A percentile compares a stretch with the other conserved stretches of the same genome.
These are phyloP conservation scores for Cyanocitta stelleri DNA, from an alignment of 2,113 vertebrate species.

Conservation along the genomic window DNA sequence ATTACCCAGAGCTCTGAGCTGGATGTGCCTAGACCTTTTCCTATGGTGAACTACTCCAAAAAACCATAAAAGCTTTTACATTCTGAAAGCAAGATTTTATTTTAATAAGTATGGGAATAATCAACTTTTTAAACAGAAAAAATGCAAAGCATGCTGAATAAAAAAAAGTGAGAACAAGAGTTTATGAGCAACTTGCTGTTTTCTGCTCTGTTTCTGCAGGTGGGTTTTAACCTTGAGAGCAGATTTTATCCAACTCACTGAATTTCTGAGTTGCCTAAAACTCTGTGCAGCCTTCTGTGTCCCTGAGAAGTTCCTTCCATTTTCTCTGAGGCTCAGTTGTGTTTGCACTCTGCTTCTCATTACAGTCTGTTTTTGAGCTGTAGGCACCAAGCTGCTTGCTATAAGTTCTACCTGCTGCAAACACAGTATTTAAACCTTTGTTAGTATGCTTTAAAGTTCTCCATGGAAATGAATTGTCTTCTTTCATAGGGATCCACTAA, in stretches of 20 bases:
- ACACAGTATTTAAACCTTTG: background rate
- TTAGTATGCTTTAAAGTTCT: background rate
- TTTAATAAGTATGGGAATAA: background rate
- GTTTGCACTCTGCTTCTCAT: background rate
- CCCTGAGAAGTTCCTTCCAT: background rate
- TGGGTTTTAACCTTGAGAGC: background rate
- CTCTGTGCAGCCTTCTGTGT: background rate
- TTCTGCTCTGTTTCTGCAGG: background rate
- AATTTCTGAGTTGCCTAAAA: background rate
- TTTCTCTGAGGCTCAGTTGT: background rate
- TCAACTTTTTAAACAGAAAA: background rate
- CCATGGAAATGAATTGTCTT: background rate
- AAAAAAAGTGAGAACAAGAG: background rate
- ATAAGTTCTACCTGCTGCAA: background rate
- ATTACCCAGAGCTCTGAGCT: background rate
- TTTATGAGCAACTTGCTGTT: background rate
- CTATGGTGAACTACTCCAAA: background rate
- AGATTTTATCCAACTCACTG: background rate
- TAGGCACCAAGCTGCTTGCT: background rate
- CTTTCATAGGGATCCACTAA: background rate
- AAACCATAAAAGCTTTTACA: background rate
- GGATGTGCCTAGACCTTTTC: background rate
- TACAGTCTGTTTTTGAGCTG: background rate
- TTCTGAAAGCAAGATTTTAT: background rate
- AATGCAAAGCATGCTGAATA: background rate